Conservation (phyloP, 2,113 vertebrate species). For the Megaceryle maxima region DNA sequence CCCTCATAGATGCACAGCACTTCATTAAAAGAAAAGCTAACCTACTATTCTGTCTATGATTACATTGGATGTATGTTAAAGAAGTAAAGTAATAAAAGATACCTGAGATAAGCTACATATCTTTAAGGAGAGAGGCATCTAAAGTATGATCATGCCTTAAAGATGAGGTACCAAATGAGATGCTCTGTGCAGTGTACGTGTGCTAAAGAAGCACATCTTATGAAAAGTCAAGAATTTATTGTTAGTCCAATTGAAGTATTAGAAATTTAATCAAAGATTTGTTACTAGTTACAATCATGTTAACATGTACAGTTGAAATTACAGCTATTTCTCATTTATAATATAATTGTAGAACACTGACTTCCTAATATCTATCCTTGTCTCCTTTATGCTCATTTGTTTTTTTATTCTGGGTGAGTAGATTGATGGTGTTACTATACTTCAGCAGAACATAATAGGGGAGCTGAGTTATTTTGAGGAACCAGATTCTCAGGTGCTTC, state of each 20-base stretch:
- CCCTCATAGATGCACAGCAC: background rate
- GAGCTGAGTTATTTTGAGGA: rapidly evolving
- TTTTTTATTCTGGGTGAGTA: background rate
- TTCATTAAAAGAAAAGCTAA: background rate
- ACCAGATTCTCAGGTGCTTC: background rate
- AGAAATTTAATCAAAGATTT: background rate
- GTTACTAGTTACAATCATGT: background rate
- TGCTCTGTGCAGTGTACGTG: rapidly evolving
- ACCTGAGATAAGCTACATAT: background rate
- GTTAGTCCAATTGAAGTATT: background rate
- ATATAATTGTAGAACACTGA: background rate
- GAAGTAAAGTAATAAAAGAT: background rate
- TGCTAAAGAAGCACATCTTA: background rate
- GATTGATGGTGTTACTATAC: background rate
- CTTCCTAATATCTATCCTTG: background rate
- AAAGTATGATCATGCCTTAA: background rate
- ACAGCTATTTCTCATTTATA: background rate
- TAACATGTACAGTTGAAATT: background rate
- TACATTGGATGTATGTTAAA: background rate
- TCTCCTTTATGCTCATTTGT: background rate
- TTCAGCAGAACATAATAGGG: background rate
- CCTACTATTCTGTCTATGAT: background rate
- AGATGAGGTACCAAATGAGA: background rate
- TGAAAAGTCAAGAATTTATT: background rate
- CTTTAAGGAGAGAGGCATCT: background rate